Conservation (phyloP, 2,113 vertebrate genomes). For the Polypterus bichir region DNA sequence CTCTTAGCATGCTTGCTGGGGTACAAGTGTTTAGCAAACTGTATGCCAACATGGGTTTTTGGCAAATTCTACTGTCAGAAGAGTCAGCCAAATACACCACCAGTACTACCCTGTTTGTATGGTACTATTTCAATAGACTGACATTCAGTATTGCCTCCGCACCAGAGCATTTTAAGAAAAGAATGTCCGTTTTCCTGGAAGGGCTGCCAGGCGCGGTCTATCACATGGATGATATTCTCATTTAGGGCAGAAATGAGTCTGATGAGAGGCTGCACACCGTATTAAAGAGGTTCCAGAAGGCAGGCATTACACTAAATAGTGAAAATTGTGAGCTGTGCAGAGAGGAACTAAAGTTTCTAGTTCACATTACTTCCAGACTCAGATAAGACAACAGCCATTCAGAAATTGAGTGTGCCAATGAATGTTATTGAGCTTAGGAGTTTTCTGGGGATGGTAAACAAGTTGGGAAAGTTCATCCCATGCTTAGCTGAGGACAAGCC, state of each 20-base stretch:
- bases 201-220: background rate
- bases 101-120: background rate
- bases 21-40: background rate
- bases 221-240: conserved; percentile 4
- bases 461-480: background rate
- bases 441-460: background rate
- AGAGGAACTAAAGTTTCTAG: background rate
- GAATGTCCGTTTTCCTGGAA: background rate
- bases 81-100: background rate
- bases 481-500: background rate
- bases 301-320: background rate
- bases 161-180: no score
- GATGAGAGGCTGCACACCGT: background rate
- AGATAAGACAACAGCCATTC: background rate
- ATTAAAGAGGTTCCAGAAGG: background rate
- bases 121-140: conserved; percentile 1
- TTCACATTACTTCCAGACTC: background rate
- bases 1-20: no score
- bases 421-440: background rate
- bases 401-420: background rate
- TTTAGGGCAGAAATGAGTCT: background rate
- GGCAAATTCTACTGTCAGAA: background rate
- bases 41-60: background rate
- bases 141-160: background rate
- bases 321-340: background rate